phyloP scores from a whole-genome alignment of 2,797 vertebrate genomes.

The Takifugu ocellatus region DNA sequence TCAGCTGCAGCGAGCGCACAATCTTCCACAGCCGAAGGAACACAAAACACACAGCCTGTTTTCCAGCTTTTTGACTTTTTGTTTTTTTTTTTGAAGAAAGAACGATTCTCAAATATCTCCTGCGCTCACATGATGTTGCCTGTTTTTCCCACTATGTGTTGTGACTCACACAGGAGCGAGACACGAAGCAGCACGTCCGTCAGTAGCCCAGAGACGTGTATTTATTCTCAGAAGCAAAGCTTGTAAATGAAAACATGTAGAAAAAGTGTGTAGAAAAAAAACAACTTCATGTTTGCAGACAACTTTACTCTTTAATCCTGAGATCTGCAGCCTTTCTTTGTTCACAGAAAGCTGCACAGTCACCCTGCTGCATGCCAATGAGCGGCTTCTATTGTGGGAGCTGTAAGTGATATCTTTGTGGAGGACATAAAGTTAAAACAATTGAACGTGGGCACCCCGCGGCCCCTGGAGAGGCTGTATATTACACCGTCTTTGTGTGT shows the following conservation, averaged over 20 bases:
- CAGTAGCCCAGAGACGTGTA: constrained; percentile 50
- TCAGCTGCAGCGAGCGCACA: not conserved
- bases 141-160: constrained; percentile 7
- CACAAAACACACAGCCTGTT: not conserved
- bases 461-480: constrained; percentile 38
- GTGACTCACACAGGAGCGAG: constrained; percentile 46
- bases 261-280: no score
- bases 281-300: constrained; percentile 8
- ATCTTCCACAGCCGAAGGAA: no score
- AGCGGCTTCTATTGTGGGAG: constrained; percentile 53
- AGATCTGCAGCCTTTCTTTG: constrained; percentile 32
- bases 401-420: constrained; percentile 62
- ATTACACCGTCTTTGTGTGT: constrained; percentile 22
- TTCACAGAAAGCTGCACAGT: constrained; percentile 43
- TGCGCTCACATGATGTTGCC: not conserved
- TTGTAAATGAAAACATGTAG: constrained; percentile 24
- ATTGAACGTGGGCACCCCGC: constrained; percentile 36
- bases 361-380: constrained; percentile 71
- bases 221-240: constrained; percentile 30
- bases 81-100: not conserved
- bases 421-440: constrained; percentile 60
- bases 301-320: constrained; percentile 24
- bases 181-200: constrained; percentile 43
- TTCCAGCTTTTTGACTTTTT: not conserved
- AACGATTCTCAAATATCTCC: not conserved